phyloP scores from a whole-genome alignment of 2,113 vertebrate genomes.

The Cynopterus brachyotis region DNA sequence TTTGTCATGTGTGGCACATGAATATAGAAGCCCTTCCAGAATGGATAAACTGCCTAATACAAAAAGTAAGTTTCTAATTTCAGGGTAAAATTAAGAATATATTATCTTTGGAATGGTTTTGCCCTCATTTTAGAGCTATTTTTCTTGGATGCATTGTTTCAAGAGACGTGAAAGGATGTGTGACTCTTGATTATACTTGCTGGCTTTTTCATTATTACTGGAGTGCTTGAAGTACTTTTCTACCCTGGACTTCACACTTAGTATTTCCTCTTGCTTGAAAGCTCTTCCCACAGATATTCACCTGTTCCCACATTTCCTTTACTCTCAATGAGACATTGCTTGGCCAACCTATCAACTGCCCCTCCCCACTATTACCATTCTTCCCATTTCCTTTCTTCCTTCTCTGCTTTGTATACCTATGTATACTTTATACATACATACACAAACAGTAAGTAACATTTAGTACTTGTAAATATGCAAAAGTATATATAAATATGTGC shows the following conservation, averaged over 20 bases:
- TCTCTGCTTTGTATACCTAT: not conserved
- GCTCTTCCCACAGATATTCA: not conserved
- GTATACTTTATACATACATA: not conserved
- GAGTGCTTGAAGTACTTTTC: not conserved
- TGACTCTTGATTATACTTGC: not conserved
- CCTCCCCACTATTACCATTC: not conserved
- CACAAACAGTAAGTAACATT: not conserved
- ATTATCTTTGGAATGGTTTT: not conserved
- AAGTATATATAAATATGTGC: not conserved
- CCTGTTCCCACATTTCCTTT: not conserved
- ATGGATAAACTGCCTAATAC: conserved; percentile 86
- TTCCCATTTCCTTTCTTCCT: not conserved
- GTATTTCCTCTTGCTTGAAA: not conserved
- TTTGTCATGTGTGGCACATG: conserved; percentile 88
- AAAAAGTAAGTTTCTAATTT: conserved; percentile 82
- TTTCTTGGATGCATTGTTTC: not conserved
- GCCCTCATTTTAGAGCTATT: not conserved
- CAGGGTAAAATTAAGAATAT: not conserved
- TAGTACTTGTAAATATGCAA: not conserved
- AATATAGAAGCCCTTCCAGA: conserved; percentile 87
- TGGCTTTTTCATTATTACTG: not conserved
- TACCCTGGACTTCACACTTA: not conserved
- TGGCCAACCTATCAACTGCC: not conserved
- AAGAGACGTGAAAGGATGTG: not conserved
- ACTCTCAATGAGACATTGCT: not conserved